These are phyloP conservation scores for Datnioides undecimradiatus DNA, from an alignment of 2,113 vertebrate genomes.

Conservation along the genomic window DNA sequence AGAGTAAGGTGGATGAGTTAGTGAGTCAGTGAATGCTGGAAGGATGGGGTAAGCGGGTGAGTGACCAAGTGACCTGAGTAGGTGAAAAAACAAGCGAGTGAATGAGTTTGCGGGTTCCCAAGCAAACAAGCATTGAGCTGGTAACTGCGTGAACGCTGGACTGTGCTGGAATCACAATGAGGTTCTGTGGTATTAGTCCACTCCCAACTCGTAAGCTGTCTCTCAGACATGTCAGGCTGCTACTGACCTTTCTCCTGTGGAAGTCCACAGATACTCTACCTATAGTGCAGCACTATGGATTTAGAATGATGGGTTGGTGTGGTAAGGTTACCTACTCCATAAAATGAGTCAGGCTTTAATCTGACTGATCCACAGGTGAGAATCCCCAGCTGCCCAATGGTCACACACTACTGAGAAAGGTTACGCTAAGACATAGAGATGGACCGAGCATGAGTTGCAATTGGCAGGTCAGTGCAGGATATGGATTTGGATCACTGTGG, in stretches of 20 bases:
- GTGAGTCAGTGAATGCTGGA: conserved; percentile 43
- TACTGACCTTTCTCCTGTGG: conserved; percentile 55
- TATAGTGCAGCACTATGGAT: conserved; percentile 33
- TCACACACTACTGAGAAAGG: conserved; percentile 17
- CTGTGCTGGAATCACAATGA: conserved; percentile 51
- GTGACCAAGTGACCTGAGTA: conserved; percentile 22
- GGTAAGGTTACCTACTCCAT: conserved; percentile 26
- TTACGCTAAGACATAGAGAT: conserved; percentile 7
- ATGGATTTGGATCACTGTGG: conserved; percentile 8
- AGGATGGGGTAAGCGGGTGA: conserved; percentile 34
- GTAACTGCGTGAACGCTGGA: conserved; percentile 23
- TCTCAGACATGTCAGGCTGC: conserved; percentile 46
- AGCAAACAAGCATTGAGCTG: conserved; percentile 16
- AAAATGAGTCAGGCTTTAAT: conserved; percentile 42
- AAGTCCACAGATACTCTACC: conserved; percentile 30
- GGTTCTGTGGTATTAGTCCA: conserved; percentile 29
- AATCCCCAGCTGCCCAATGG: conserved; percentile 18
- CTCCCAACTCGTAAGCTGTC: conserved; percentile 37
- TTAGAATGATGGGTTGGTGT: conserved; percentile 46
- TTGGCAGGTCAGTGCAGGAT: conserved; percentile 1
- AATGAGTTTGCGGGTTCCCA: conserved; percentile 26
- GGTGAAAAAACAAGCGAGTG: conserved; percentile 21
- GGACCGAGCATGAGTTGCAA: conserved; percentile 3
- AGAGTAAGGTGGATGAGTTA: conserved; percentile 50
- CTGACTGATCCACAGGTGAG: conserved; percentile 52